Percentiles rank a stretch among this genome's conserved stretches.
Conservation (phyloP, 2,113 vertebrate genomes). For the Triplophysa siluroides region DNA sequence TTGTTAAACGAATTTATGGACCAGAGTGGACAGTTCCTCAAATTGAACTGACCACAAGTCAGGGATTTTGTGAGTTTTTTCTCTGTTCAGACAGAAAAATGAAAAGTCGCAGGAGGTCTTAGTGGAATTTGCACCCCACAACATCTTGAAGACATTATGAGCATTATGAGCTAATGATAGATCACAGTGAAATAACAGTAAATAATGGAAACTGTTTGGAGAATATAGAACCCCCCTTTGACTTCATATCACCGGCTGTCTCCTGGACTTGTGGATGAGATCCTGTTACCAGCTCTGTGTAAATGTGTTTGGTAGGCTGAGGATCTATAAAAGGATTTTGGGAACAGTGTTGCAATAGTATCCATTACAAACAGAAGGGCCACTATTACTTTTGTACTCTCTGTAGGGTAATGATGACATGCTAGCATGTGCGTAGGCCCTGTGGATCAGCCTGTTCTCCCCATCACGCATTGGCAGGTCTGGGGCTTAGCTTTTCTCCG, state of each 20-base stretch:
- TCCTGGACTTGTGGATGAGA: neutral
- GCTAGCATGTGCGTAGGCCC: conserved; percentile 7
- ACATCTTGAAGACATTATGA: conserved; percentile 69
- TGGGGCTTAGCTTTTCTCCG: conserved; percentile 3
- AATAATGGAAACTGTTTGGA: conserved; percentile 4
- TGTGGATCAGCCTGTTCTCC: neutral
- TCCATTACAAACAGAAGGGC: conserved; percentile 36
- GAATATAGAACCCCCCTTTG: conserved; percentile 24
- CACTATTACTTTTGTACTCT: conserved; percentile 1
- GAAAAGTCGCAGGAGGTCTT: conserved; percentile 47
- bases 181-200: conserved; percentile 29
- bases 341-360: conserved; percentile 25
- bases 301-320: conserved; percentile 1
- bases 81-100: conserved; percentile 3
- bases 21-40: too few species aligned
- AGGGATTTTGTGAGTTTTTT: neutral
- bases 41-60: too few species aligned
- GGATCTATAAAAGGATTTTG: conserved; percentile 7
- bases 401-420: conserved; percentile 25
- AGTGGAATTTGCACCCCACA: conserved; percentile 23
- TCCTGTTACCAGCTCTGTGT: conserved; percentile 2
- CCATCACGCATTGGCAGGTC: neutral
- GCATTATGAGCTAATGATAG: conserved; percentile 46
- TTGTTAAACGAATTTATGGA: too few species aligned
- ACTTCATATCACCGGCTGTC: conserved; percentile 15